A percentile compares a stretch with the other conserved stretches of the same genome.
phyloP scores from a whole-genome alignment of 2,113 vertebrate species.

The Sapayoa aenigma region DNA sequence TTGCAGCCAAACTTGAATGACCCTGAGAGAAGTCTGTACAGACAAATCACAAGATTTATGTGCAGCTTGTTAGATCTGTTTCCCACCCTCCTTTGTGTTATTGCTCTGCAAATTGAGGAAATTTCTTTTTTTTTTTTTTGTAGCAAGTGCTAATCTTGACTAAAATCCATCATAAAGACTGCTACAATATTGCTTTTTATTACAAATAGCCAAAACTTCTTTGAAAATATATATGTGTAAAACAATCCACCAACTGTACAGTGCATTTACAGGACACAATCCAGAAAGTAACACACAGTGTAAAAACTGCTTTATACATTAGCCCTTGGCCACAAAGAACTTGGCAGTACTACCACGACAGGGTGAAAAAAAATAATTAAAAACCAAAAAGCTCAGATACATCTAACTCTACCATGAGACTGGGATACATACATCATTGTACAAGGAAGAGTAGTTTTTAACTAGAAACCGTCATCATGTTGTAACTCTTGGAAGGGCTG shows the following conservation, averaged over 20 bases:
- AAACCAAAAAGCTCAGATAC: not conserved
- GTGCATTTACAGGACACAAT: constrained; percentile 70
- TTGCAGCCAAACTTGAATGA: constrained; percentile 17
- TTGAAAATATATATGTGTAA: constrained; percentile 75
- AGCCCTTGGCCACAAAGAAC: constrained; percentile 64
- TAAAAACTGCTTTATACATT: constrained; percentile 53
- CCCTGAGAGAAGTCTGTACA: constrained; percentile 48
- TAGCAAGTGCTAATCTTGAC: not conserved
- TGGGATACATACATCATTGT: constrained; percentile 34
- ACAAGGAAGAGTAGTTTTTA: constrained; percentile 58
- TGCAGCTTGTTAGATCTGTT: not conserved
- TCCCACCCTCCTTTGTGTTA: not conserved
- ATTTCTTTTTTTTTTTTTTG: too few relatives aligned
- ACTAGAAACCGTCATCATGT: constrained; percentile 75
- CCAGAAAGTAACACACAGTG: constrained; percentile 42
- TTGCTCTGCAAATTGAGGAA: constrained; percentile 22
- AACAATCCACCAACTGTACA: constrained; percentile 69
- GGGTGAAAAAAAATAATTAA: not conserved
- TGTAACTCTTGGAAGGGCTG: constrained; percentile 72
- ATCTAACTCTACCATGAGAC: not conserved
- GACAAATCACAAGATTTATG: constrained; percentile 26
- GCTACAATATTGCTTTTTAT: constrained; percentile 68
- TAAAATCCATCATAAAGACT: constrained; percentile 19
- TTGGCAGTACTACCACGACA: constrained; percentile 58
- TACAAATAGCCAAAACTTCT: constrained; percentile 66